phyloP scores from a whole-genome alignment of 2,888 invertebrate genomes.

The Tridacna crocea region DNA sequence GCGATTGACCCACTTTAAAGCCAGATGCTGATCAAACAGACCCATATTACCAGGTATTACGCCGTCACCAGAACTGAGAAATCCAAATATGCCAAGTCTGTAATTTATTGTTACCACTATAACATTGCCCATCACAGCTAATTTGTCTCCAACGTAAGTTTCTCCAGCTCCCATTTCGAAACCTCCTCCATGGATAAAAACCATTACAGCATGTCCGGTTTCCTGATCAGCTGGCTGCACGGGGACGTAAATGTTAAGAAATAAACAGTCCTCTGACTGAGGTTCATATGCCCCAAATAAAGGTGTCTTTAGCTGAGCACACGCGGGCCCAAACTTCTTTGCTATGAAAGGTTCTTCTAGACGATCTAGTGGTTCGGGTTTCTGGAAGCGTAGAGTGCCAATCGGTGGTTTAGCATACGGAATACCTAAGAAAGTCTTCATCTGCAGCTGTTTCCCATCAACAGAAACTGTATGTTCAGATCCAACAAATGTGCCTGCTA shows the following conservation, averaged over 20 bases:
- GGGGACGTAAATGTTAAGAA: conserved; percentile 9
- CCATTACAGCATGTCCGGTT: conserved; percentile 15
- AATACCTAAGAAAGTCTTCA: conserved; percentile 19
- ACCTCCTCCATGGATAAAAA: conserved; percentile 18
- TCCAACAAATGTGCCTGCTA: neutral
- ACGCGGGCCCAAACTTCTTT: conserved; percentile 9
- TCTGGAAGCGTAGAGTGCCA: conserved; percentile 19
- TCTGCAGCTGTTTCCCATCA: neutral
- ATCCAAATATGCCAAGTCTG: conserved; percentile 9
- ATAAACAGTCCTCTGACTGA: conserved; percentile 21
- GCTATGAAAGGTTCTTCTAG: conserved; percentile 22
- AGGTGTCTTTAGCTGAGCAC: conserved; percentile 20
- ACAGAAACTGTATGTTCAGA: neutral
- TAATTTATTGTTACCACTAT: conserved; percentile 12
- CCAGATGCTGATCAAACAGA: conserved; percentile 11
- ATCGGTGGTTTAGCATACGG: conserved; percentile 30
- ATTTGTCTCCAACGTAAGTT: neutral
- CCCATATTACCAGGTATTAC: conserved; percentile 17
- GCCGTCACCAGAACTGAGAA: conserved; percentile 12
- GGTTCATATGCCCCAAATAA: neutral
- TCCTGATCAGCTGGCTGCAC: neutral
- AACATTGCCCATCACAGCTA: conserved; percentile 9
- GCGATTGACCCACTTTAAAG: conserved; percentile 12
- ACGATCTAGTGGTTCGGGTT: neutral
- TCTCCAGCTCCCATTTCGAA: conserved; percentile 14